Conservation (phyloP, 92 coral and sea anemone species). For the Actinernus sp. region DNA sequence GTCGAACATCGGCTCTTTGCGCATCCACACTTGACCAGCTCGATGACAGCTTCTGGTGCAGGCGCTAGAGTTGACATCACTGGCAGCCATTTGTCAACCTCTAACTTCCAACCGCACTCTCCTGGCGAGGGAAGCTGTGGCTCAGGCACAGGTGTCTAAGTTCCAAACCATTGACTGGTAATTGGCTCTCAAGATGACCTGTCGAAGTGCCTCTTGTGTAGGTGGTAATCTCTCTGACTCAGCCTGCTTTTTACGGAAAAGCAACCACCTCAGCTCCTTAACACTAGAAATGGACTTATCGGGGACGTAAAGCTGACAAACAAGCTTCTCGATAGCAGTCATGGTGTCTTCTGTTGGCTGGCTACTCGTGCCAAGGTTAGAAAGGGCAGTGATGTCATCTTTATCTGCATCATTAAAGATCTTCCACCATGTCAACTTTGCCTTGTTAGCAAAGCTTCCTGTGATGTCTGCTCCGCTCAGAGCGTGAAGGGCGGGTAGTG, state of each 20-base stretch:
- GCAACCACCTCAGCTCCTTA: slow-evolving; percentile 36
- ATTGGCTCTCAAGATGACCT: slow-evolving; percentile 31
- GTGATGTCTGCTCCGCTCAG: slow-evolving; percentile 9
- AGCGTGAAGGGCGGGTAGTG: slow-evolving; percentile 36
- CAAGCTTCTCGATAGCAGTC: slow-evolving; percentile 29
- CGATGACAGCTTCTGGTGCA: slow-evolving; percentile 43
- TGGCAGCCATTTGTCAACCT: slow-evolving; percentile 33
- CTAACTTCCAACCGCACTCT: slow-evolving; percentile 49
- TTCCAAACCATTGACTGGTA: slow-evolving; percentile 49
- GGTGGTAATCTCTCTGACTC: slow-evolving; percentile 37
- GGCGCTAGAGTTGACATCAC: slow-evolving; percentile 37
- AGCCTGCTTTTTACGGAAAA: slow-evolving; percentile 43
- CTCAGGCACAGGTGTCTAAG: slow-evolving; percentile 37
- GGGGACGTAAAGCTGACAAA: slow-evolving; percentile 38
- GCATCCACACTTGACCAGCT: slow-evolving; percentile 38
- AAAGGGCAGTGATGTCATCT: slow-evolving; percentile 18
- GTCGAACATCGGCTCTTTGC: background rate
- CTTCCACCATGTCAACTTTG: slow-evolving; percentile 23
- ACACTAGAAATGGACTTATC: background rate
- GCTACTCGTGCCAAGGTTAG: slow-evolving; percentile 20
- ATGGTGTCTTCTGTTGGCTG: background rate
- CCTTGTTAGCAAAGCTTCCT: slow-evolving; percentile 5
- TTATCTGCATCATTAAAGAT: slow-evolving; percentile 6
- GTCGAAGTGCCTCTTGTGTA: slow-evolving; percentile 19
- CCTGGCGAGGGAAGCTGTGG: slow-evolving; percentile 36